A percentile compares a stretch with the other conserved stretches of the same genome.
phyloP scores from a whole-genome alignment of 2,888 invertebrate species.

The Epirrhoe tristata region DNA sequence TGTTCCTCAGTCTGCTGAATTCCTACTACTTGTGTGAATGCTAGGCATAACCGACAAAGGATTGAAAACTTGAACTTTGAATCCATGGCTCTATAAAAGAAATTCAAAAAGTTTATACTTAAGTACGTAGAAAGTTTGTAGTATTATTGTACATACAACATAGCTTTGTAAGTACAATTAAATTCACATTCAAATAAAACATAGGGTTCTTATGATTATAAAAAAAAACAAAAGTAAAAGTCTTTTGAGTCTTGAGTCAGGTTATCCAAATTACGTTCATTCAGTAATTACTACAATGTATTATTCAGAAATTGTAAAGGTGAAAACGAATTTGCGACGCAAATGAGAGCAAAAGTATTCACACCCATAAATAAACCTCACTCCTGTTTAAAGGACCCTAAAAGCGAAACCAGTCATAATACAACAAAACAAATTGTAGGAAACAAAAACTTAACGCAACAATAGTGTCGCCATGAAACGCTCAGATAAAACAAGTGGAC shows the following conservation, averaged over 20 bases:
- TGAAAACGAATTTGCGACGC: conserved; percentile 54
- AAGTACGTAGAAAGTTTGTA: too few species aligned
- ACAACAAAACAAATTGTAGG: conserved; percentile 61
- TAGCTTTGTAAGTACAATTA: background rate
- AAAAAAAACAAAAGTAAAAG: conserved; percentile 4
- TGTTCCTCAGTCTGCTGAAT: conserved; percentile 60
- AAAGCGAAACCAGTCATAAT: conserved; percentile 68
- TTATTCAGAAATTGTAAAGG: conserved; percentile 52
- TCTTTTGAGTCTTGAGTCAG: conserved; percentile 37
- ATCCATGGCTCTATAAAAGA: background rate
- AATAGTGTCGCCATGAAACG: conserved; percentile 72
- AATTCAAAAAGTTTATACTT: background rate
- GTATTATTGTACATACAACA: background rate
- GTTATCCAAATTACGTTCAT: conserved; percentile 45
- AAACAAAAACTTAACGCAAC: conserved; percentile 64
- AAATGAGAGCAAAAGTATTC: conserved; percentile 70
- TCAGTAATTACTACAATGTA: conserved; percentile 32
- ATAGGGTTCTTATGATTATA: conserved; percentile 1
- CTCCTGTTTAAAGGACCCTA: conserved; percentile 46
- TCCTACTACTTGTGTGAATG: conserved; percentile 51
- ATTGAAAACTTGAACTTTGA: conserved; percentile 11
- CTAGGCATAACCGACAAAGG: conserved; percentile 11
- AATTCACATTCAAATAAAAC: background rate
- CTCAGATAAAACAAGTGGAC: conserved; percentile 76
- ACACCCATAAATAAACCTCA: conserved; percentile 54